phyloP scores from a whole-genome alignment of 2,888 invertebrate species.

The Spicauda simplicius region DNA sequence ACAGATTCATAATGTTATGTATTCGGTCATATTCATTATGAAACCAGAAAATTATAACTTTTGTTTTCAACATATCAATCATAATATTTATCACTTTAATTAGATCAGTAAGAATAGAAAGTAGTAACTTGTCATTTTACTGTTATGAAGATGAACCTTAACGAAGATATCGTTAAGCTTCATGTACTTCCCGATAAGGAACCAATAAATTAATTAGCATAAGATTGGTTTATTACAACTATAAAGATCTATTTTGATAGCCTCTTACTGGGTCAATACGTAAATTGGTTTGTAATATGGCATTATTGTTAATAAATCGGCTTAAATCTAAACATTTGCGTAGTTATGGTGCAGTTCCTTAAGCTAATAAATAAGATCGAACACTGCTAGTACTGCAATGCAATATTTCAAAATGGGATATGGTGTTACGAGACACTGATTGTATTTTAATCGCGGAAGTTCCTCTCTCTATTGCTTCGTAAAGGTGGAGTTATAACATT shows the following conservation, averaged over 20 bases:
- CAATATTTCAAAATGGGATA: constrained; percentile 33
- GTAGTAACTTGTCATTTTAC: too few species aligned
- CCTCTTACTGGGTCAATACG: constrained; percentile 14
- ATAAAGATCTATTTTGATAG: background rate
- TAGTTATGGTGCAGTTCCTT: constrained; percentile 21
- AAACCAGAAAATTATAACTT: background rate
- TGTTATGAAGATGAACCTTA: too few species aligned
- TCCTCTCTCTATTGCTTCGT: constrained; percentile 41
- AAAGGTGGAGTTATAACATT: constrained; percentile 50
- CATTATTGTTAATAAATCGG: constrained; percentile 33
- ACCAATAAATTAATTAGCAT: background rate
- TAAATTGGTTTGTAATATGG: constrained; percentile 18
- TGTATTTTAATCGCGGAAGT: constrained; percentile 46
- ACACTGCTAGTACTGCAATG: constrained; percentile 17
- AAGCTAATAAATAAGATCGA: constrained; percentile 14
- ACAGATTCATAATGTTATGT: background rate
- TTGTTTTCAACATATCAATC: background rate
- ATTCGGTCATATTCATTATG: background rate
- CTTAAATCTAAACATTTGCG: constrained; percentile 27
- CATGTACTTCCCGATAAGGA: background rate
- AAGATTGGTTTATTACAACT: background rate
- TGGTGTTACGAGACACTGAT: constrained; percentile 41
- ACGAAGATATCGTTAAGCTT: background rate
- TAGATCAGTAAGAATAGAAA: background rate
- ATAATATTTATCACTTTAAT: background rate